Conservation (phyloP, 2,888 invertebrate species). For the Bhutanitis thaidina region DNA sequence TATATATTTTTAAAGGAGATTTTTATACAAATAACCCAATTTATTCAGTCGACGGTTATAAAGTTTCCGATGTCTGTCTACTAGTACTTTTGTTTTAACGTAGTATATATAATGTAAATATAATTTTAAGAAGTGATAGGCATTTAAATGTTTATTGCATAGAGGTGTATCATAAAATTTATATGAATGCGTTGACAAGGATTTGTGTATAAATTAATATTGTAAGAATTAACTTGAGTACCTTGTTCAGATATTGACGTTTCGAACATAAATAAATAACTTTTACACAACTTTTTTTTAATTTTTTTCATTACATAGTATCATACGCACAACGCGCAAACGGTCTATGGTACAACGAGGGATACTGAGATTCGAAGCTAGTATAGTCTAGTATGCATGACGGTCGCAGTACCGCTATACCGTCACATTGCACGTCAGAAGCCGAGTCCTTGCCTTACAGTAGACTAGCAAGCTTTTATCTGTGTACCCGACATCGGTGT, state of each 20-base stretch:
- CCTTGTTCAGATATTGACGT: slow-evolving; percentile 74
- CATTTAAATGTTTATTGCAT: slow-evolving; percentile 67
- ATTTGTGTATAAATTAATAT: slow-evolving; percentile 75
- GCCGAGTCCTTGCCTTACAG: no score
- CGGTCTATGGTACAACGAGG: no score
- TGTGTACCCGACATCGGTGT: no score
- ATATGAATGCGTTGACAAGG: slow-evolving; percentile 72
- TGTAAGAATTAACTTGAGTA: slow-evolving; percentile 71
- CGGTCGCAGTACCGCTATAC: no score
- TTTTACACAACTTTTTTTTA: slow-evolving; percentile 57
- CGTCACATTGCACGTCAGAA: no score
- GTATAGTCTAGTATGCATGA: no score
- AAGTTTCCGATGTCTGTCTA: slow-evolving; percentile 52
- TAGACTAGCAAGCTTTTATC: no score
- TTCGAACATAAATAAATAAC: slow-evolving; percentile 75
- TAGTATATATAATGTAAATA: slow-evolving; percentile 58
- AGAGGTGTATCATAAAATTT: slow-evolving; percentile 70
- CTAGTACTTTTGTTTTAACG: slow-evolving; percentile 44
- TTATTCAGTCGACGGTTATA: slow-evolving; percentile 58
- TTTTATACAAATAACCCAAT: slow-evolving; percentile 60
- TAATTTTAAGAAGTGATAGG: slow-evolving; percentile 68
- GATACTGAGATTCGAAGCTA: no score
- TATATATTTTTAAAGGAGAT: slow-evolving; percentile 68
- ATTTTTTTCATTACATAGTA: background rate
- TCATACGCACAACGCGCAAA: no score